phyloP scores from a whole-genome alignment of 2,797 vertebrate species.

The Enteromius anoplus region DNA sequence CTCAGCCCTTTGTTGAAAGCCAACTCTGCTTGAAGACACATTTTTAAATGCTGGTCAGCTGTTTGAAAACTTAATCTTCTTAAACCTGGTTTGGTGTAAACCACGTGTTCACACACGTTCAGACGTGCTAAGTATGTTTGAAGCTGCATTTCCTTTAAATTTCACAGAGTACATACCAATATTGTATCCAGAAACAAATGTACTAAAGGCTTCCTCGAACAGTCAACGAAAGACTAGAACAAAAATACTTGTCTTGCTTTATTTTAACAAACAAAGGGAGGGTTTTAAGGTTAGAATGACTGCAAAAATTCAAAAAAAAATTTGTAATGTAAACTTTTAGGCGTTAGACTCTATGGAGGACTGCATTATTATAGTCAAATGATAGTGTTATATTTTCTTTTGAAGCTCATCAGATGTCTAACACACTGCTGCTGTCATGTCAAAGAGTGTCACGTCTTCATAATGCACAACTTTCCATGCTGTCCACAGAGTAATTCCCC shows the following conservation, averaged over 20 bases:
- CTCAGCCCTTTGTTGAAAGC: not conserved
- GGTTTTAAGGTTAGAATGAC: not conserved
- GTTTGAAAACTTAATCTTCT: not conserved
- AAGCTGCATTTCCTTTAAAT: not conserved
- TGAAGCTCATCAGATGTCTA: not conserved
- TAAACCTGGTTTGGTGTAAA: not conserved
- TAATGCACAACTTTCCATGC: not conserved
- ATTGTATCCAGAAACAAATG: not conserved
- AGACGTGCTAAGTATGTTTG: not conserved
- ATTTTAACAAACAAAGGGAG: constrained; percentile 8
- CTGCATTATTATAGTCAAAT: not conserved
- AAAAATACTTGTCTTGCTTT: constrained; percentile 3
- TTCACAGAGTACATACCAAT: not conserved
- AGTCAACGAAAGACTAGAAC: not conserved
- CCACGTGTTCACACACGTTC: not conserved
- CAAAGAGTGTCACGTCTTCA: constrained; percentile 33
- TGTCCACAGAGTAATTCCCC: not conserved
- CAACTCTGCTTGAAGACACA: not conserved
- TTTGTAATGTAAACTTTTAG: not conserved
- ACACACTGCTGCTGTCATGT: not conserved
- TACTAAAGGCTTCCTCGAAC: not conserved
- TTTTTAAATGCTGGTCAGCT: not conserved
- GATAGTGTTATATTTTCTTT: not conserved
- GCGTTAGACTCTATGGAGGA: not conserved
- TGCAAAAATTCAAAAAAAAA: not conserved